A percentile compares a stretch with the other conserved stretches of the same genome.
Conservation (phyloP, 2,113 vertebrate genomes). For the Myrmecobius fasciatus region DNA sequence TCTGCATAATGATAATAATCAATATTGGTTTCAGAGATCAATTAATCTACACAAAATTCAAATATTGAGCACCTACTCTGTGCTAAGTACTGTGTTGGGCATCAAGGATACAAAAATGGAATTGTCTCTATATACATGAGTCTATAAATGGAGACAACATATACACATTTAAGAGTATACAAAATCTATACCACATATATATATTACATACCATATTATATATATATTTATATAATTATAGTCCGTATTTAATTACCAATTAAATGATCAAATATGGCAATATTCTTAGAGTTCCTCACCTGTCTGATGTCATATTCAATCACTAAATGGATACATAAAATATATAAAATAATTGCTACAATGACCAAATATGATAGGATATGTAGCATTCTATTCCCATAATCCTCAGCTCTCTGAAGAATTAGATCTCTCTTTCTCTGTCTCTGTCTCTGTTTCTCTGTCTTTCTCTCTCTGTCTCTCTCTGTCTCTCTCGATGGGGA, state of each 20-base stretch:
- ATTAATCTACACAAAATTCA: too few relatives aligned
- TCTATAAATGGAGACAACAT: not conserved
- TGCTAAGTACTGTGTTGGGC: too few relatives aligned
- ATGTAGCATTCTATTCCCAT: not conserved
- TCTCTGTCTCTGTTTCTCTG: too few relatives aligned
- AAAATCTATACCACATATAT: not conserved
- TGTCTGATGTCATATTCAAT: not conserved
- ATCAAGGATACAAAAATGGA: not conserved
- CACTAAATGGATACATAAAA: not conserved
- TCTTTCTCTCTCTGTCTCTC: too few relatives aligned
- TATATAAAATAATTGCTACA: not conserved
- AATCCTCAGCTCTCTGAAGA: not conserved
- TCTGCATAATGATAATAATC: too few relatives aligned
- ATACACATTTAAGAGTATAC: not conserved
- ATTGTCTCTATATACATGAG: not conserved
- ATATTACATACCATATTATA: not conserved
- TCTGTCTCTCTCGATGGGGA: not conserved
- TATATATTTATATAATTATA: not conserved
- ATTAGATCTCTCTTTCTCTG: too few relatives aligned
- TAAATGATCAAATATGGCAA: not conserved
- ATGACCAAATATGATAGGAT: not conserved
- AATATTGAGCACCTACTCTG: too few relatives aligned
- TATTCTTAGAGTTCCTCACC: not conserved
- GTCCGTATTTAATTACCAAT: not conserved
- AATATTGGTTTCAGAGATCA: too few relatives aligned